Percentiles rank a stretch among this genome's conserved stretches.
Conservation (phyloP, 2,888 invertebrate species). For the Ceratothoa steindachneri region DNA sequence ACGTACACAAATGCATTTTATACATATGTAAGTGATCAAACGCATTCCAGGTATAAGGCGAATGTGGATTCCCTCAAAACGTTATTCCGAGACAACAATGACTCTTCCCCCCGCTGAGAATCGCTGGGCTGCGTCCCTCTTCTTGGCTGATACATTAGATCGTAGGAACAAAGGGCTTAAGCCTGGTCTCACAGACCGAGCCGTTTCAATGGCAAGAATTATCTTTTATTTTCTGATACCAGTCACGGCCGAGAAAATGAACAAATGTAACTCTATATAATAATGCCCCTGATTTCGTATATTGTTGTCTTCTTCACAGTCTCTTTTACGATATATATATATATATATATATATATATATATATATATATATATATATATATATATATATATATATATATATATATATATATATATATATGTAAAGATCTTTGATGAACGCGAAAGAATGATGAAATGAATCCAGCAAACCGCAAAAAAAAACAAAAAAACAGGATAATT, state of each 20-base stretch:
- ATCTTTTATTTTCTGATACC: slow-evolving; percentile 10
- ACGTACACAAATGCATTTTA: too few relatives aligned
- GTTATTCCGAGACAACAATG: slow-evolving; percentile 4
- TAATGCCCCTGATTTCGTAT: neutral
- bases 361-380: slow-evolving; percentile 7
- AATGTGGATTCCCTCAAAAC: slow-evolving; percentile 1
- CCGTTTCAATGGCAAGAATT: slow-evolving; percentile 11
- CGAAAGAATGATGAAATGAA: too few relatives aligned
- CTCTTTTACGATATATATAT: neutral
- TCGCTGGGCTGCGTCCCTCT: neutral
- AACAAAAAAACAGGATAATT: too few relatives aligned
- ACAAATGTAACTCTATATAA: slow-evolving; percentile 5
- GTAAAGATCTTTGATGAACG: too few relatives aligned
- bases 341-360: neutral
- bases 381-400: slow-evolving; percentile 7
- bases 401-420: slow-evolving; percentile 16
- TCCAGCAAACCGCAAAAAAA: too few relatives aligned
- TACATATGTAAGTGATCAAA: too few relatives aligned
- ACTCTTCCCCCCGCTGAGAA: neutral
- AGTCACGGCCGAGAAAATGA: slow-evolving; percentile 1
- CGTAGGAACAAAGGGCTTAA: neutral
- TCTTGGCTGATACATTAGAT: neutral
- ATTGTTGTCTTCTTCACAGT: too few relatives aligned
- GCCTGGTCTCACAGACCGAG: slow-evolving; percentile 1
- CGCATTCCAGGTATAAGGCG: slow-evolving; percentile 5